Conservation (phyloP, 2,113 vertebrate genomes). For the Chauna torquata region DNA sequence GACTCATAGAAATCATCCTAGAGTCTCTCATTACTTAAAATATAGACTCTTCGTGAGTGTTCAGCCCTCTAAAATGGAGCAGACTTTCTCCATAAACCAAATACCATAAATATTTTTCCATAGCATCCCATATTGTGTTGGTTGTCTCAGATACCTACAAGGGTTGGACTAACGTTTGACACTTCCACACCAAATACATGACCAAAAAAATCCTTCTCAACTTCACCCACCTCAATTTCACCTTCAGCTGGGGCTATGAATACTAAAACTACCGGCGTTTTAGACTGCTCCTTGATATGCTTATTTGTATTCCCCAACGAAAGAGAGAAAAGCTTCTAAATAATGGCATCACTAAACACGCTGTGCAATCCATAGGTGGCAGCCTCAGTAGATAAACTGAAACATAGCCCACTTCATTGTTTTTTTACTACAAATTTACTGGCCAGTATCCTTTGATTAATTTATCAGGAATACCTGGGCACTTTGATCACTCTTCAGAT, state of each 20-base stretch:
- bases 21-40: background rate
- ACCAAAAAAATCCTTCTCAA: background rate
- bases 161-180: background rate
- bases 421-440: background rate
- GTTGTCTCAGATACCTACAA: background rate
- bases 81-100: background rate
- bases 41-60: background rate
- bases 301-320: background rate
- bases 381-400: background rate
- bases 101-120: background rate
- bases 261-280: background rate
- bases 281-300: rapidly evolving
- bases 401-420: rapidly evolving
- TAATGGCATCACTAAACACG: rapidly evolving
- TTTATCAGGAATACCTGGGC: background rate
- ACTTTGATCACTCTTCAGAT: background rate
- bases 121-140: background rate
- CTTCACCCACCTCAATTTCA: background rate
- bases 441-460: background rate
- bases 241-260: rapidly evolving
- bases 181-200: background rate
- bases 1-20: background rate
- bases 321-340: background rate
- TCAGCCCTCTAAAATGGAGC: background rate
- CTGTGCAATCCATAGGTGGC: background rate